phyloP scores from a whole-genome alignment of 1,140 invertebrate species.

The Acromyrmex charruanus region DNA sequence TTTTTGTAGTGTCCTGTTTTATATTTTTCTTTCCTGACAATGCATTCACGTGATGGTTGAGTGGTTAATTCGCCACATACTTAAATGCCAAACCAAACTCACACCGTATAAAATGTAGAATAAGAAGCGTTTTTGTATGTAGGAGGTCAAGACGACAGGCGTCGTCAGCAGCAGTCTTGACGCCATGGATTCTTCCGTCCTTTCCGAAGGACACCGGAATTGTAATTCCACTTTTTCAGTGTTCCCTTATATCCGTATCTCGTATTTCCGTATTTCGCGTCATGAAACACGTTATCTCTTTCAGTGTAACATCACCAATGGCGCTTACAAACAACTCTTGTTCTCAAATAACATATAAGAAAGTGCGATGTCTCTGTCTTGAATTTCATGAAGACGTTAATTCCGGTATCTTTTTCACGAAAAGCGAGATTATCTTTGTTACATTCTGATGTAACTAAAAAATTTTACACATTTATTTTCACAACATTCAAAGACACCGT shows the following conservation, averaged over 20 bases:
- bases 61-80: background rate
- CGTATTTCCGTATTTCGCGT: background rate
- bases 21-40: background rate
- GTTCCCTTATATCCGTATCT: background rate
- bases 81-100: conserved; percentile 30
- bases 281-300: conserved; percentile 24
- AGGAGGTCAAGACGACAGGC: conserved; percentile 25
- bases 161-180: conserved; percentile 12
- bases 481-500: background rate
- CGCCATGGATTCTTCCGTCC: conserved; percentile 13
- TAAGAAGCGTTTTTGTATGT: conserved; percentile 36
- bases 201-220: conserved; percentile 42
- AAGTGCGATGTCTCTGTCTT: background rate
- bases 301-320: background rate
- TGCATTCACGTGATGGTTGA: background rate
- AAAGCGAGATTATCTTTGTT: background rate
- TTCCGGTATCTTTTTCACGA: background rate
- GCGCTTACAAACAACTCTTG: conserved; percentile 11
- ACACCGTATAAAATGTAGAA: background rate
- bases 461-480: conserved; percentile 17
- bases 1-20: background rate
- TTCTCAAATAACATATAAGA: background rate
- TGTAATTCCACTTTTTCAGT: conserved; percentile 45
- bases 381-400: conserved; percentile 1
- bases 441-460: background rate